phyloP scores from a whole-genome alignment of 1,140 invertebrate species.

The Neodiprion fabricii region DNA sequence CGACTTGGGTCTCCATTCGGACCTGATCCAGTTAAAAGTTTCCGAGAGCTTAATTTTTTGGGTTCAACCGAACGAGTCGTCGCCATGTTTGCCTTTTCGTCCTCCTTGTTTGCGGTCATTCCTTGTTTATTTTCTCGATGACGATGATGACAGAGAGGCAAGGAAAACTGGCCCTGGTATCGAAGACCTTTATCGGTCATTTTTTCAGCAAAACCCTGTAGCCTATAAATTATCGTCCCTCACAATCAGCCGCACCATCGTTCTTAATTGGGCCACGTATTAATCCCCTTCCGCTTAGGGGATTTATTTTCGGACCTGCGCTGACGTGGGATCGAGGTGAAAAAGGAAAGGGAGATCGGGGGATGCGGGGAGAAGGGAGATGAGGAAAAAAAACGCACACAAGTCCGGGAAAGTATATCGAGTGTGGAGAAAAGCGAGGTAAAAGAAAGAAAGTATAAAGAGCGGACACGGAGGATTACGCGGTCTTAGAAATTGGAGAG shows the following conservation, averaged over 20 bases:
- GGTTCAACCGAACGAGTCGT: not conserved
- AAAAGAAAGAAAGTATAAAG: not conserved
- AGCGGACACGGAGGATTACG: not conserved
- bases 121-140: too few relatives aligned
- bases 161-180: too few relatives aligned
- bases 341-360: not conserved
- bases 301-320: not conserved
- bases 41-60: not conserved
- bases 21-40: not conserved
- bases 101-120: too few relatives aligned
- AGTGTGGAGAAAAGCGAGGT: not conserved
- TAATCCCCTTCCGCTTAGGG: constrained; percentile 2
- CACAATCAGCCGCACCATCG: constrained; percentile 1
- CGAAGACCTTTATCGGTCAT: not conserved
- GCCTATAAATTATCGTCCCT: constrained; percentile 1
- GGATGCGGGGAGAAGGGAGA: too few relatives aligned
- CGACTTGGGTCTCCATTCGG: not conserved
- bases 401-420: too few relatives aligned
- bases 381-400: too few relatives aligned
- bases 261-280: constrained; percentile 7
- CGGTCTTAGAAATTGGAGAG: not conserved
- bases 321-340: not conserved
- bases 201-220: not conserved
- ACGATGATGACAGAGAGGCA: too few relatives aligned
- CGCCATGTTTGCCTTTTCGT: not conserved